Conservation (phyloP, 2,888 invertebrate species). For the Diaperis boleti region DNA sequence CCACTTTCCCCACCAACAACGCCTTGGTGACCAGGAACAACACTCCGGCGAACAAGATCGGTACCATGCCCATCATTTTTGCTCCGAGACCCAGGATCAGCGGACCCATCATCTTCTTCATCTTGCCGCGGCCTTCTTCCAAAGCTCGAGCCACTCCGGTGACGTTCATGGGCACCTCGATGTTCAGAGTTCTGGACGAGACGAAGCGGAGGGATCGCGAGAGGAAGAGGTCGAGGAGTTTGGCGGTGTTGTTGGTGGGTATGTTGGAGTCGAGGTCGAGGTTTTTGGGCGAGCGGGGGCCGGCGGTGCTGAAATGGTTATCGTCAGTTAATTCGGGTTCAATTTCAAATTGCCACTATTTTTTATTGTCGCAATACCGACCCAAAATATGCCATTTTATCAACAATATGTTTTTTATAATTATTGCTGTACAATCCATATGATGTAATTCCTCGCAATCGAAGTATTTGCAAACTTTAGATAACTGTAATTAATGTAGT, state of each 20-base stretch:
- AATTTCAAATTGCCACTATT: too few relatives aligned
- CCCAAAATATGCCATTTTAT: too few relatives aligned
- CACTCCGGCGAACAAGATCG: conserved; percentile 78
- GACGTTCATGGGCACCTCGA: conserved; percentile 77
- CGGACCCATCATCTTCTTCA: conserved; percentile 77
- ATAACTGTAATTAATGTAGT: too few relatives aligned
- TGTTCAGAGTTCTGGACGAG: conserved; percentile 74
- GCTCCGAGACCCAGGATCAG: conserved; percentile 78
- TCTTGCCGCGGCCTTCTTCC: conserved; percentile 84
- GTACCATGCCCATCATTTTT: conserved; percentile 78
- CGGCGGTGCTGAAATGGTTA: neutral
- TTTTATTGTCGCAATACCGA: too few relatives aligned
- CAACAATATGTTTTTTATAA: too few relatives aligned
- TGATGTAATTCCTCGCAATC: too few relatives aligned
- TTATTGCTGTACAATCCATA: too few relatives aligned
- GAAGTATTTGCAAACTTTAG: too few relatives aligned
- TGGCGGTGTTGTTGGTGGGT: conserved; percentile 67
- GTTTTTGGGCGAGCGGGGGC: conserved; percentile 40
- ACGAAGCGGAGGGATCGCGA: conserved; percentile 72
- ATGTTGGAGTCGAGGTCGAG: conserved; percentile 46
- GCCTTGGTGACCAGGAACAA: conserved; percentile 83
- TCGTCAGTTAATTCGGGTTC: too few relatives aligned
- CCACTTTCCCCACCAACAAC: conserved; percentile 81
- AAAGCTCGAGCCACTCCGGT: conserved; percentile 77
- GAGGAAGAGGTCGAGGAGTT: conserved; percentile 70